Conservation (phyloP, 1,140 invertebrate species). For the Achatina immaculata region DNA sequence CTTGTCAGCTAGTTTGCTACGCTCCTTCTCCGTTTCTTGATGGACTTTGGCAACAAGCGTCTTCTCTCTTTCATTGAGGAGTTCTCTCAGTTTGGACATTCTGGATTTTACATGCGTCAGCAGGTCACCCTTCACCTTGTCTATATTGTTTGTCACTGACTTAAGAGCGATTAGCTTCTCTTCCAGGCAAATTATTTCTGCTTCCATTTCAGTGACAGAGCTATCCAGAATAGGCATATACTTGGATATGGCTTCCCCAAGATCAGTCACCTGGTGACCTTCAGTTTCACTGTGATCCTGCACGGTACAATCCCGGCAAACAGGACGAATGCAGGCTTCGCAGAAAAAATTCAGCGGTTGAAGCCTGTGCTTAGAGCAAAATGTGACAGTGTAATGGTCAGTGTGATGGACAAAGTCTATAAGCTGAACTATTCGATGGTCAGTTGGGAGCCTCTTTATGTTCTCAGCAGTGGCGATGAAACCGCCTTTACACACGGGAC, state of each 20-base stretch:
- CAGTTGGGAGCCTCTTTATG: slow-evolving; percentile 52
- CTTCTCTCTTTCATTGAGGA: slow-evolving; percentile 55
- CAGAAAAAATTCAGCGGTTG: slow-evolving; percentile 65
- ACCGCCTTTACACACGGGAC: slow-evolving; percentile 49
- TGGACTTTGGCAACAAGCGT: slow-evolving; percentile 49
- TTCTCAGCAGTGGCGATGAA: slow-evolving; percentile 55
- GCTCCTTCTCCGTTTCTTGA: slow-evolving; percentile 49
- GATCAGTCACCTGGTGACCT: slow-evolving; percentile 56
- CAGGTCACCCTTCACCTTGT: slow-evolving; percentile 44
- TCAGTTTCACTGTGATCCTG: slow-evolving; percentile 58
- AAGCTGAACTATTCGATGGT: slow-evolving; percentile 59
- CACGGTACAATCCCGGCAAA: slow-evolving; percentile 64
- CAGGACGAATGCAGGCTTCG: slow-evolving; percentile 53
- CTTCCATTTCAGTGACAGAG: slow-evolving; percentile 51
- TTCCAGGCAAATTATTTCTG: slow-evolving; percentile 44
- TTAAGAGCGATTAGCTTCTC: slow-evolving; percentile 50
- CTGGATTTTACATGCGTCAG: slow-evolving; percentile 45
- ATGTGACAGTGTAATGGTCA: slow-evolving; percentile 53
- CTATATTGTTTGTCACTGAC: slow-evolving; percentile 44
- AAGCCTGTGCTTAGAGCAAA: slow-evolving; percentile 53
- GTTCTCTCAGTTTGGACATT: slow-evolving; percentile 47
- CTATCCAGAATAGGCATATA: slow-evolving; percentile 55
- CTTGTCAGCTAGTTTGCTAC: slow-evolving; percentile 50
- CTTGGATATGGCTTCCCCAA: slow-evolving; percentile 52
- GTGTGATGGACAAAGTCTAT: slow-evolving; percentile 59